Evolutionary conservation across 1,140 invertebrate species (phyloP).

Genomic region (Odontomachus brunneus): DNA sequence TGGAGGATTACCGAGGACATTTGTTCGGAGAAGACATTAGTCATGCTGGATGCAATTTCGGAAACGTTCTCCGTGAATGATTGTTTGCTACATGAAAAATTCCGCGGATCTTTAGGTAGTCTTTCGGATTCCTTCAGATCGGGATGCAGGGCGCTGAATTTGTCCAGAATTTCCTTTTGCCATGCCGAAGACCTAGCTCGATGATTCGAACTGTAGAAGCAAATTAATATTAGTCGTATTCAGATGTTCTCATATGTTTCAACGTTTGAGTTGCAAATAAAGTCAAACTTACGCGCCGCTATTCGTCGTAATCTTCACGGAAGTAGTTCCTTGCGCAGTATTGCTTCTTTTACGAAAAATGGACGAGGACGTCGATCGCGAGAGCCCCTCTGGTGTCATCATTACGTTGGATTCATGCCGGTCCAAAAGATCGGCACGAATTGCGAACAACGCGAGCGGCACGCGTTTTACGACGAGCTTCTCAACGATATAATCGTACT

Average conservation of each 20-base stretch:
- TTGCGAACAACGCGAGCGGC: slow-evolving; percentile 40
- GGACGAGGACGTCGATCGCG: slow-evolving; percentile 2
- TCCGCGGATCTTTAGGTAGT: background rate
- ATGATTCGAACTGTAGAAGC: background rate
- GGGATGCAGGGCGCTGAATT: background rate
- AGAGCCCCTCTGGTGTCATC: background rate
- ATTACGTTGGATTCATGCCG: background rate
- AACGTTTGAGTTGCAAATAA: no score
- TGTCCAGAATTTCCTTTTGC: background rate
- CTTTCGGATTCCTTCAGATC: slow-evolving; percentile 19
- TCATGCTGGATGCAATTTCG: background rate
- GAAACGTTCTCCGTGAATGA: background rate
- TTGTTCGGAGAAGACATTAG: background rate
- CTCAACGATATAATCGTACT: slow-evolving; percentile 62
- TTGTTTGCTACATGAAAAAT: background rate
- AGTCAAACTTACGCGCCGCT: background rate
- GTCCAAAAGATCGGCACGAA: slow-evolving; percentile 19
- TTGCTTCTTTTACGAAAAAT: background rate
- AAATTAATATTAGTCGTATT: background rate
- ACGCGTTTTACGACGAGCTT: slow-evolving; percentile 63
- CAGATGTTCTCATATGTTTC: no score
- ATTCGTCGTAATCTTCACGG: background rate
- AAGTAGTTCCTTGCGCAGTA: background rate
- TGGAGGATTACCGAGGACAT: background rate
- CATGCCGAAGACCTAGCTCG: background rate